Conservation (phyloP, 1,140 invertebrate genomes). For the Megalonaias nervosa region DNA sequence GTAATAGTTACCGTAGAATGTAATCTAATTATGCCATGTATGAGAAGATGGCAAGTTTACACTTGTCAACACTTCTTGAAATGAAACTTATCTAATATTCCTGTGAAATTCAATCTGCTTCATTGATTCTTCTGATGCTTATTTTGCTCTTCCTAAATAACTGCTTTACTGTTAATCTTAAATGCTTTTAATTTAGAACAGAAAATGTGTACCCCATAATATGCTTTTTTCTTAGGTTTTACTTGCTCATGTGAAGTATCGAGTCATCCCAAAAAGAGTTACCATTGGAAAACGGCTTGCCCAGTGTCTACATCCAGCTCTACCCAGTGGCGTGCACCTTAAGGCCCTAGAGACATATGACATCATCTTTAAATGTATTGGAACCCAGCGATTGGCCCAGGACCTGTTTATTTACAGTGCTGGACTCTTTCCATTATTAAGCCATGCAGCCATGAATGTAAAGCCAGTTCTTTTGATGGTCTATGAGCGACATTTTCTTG, state of each 20-base stretch:
- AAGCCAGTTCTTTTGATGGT: slow-evolving; percentile 87
- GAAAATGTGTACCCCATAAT: not conserved
- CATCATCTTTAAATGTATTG: slow-evolving; percentile 93
- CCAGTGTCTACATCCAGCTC: slow-evolving; percentile 95
- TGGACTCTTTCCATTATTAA: slow-evolving; percentile 92
- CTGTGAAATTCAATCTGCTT: too few species aligned
- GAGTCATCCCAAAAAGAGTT: slow-evolving; percentile 90
- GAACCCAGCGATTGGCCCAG: slow-evolving; percentile 84
- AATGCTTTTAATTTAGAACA: too few species aligned
- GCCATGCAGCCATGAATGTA: slow-evolving; percentile 90
- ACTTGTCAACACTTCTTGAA: too few species aligned
- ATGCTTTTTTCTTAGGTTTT: slow-evolving; percentile 77
- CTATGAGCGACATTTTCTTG: slow-evolving; percentile 94
- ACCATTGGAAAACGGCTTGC: slow-evolving; percentile 94
- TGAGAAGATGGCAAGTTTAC: too few species aligned
- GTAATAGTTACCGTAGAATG: too few species aligned
- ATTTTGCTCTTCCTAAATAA: too few species aligned
- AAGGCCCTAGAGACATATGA: slow-evolving; percentile 96
- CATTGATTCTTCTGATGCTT: too few species aligned
- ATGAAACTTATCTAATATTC: too few species aligned
- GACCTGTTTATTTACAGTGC: slow-evolving; percentile 88
- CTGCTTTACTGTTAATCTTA: too few species aligned
- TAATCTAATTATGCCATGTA: too few species aligned
- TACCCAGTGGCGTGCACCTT: slow-evolving; percentile 91
- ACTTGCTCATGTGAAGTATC: slow-evolving; percentile 82